These are phyloP conservation scores for Cassiopea andromeda DNA, from an alignment of 30 jellyfish, hydroid and myxozoan genomes.

Conservation along the genomic window DNA sequence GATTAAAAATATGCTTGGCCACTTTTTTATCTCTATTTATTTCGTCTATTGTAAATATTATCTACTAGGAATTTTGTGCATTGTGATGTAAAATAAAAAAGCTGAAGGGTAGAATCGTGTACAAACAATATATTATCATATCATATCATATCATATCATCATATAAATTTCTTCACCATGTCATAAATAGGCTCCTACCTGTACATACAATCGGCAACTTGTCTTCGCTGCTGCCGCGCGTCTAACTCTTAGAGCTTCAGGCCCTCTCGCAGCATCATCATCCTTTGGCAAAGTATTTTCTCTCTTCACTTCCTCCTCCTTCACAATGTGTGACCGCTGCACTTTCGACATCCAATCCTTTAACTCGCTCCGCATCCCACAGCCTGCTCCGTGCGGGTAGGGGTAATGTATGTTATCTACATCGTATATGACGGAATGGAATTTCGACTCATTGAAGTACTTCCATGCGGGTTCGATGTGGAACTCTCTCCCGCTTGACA, in stretches of 20 bases:
- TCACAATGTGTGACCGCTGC: constrained; percentile 37
- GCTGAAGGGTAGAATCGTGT: too few species aligned
- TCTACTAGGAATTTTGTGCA: too few species aligned
- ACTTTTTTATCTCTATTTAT: too few species aligned
- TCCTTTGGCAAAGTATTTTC: not conserved
- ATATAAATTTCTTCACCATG: too few species aligned
- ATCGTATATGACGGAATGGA: constrained; percentile 86
- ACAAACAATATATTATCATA: too few species aligned
- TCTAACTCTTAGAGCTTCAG: constrained; percentile 36
- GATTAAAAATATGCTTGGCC: too few species aligned
- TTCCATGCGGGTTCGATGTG: constrained; percentile 89
- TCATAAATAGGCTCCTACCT: constrained; percentile 80
- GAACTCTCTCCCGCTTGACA: constrained; percentile 69
- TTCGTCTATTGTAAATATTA: too few species aligned
- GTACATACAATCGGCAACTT: constrained; percentile 78
- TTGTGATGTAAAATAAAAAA: too few species aligned
- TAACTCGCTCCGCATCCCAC: constrained; percentile 82
- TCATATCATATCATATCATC: too few species aligned
- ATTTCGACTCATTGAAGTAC: constrained; percentile 57
- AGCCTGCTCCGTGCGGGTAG: constrained; percentile 71
- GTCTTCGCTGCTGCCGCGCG: constrained; percentile 55
- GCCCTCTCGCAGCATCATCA: not conserved
- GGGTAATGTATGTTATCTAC: constrained; percentile 73
- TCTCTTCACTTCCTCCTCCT: constrained; percentile 11
- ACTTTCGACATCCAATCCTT: constrained; percentile 79